Percentiles rank a stretch among this genome's conserved stretches.
Conservation (phyloP, 2,797 vertebrate genomes). For the Acrossocheilus wenchowensis region DNA sequence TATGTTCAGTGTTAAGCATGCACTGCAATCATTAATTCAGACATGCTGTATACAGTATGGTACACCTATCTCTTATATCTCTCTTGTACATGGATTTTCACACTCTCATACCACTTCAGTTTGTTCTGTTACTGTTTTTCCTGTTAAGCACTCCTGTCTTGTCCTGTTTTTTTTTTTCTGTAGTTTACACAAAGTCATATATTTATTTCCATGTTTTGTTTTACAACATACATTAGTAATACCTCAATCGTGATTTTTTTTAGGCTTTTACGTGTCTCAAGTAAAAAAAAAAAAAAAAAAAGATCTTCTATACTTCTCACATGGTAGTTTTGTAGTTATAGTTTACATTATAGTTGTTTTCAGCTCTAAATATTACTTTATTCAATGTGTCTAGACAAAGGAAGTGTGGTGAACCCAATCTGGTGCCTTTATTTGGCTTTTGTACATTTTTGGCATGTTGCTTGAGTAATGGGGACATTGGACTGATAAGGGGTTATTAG, state of each 20-base stretch:
- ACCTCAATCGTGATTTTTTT: no score
- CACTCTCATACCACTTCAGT: not conserved
- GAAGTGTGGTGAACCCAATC: not conserved
- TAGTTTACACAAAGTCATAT: no score
- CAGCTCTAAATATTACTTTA: not conserved
- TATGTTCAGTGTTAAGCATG: conserved; percentile 59
- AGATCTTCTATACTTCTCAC: no score
- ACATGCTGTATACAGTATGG: not conserved
- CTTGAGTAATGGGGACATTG: conserved; percentile 47
- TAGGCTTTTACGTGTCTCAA: no score
- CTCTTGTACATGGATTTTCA: not conserved
- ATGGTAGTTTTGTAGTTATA: not conserved
- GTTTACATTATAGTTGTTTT: not conserved
- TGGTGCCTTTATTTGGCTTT: not conserved
- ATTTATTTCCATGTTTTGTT: no score
- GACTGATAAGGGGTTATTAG: conserved; percentile 66
- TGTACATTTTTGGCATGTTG: conserved; percentile 35
- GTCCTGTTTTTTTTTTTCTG: no score
- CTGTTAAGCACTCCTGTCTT: not conserved
- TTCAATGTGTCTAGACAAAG: not conserved
- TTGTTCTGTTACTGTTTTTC: not conserved
- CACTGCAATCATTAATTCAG: not conserved
- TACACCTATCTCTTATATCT: not conserved
- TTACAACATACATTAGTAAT: no score
- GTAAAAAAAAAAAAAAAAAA: no score